Evolutionary conservation across 1,140 invertebrate genomes (phyloP).

Genomic region (Brachystomella parvula): DNA sequence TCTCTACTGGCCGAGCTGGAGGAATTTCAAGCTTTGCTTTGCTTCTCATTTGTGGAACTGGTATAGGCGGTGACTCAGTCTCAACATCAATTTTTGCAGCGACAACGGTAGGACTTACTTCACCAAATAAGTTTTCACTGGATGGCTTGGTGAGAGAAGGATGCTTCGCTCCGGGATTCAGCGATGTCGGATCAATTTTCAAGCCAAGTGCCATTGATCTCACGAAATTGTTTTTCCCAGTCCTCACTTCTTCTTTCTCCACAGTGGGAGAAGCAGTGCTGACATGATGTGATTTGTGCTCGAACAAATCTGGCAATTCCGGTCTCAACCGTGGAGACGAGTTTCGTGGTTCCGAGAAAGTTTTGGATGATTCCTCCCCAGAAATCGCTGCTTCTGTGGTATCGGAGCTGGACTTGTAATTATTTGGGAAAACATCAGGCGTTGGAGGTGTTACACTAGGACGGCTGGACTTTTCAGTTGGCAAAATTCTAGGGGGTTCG

Average conservation of each 20-base stretch:
- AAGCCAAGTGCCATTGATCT: conserved; percentile 38
- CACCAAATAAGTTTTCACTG: neutral
- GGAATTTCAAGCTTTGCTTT: neutral
- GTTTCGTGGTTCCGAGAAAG: neutral
- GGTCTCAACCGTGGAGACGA: neutral
- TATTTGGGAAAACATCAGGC: neutral
- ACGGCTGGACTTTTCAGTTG: neutral
- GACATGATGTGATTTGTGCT: neutral
- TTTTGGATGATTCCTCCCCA: no score
- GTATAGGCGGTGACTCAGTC: neutral
- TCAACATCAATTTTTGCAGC: neutral
- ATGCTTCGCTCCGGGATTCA: conserved; percentile 50
- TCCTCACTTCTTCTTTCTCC: neutral
- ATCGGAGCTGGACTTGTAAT: neutral
- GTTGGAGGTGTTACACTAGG: neutral
- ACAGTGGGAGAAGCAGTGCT: neutral
- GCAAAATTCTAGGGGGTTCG: neutral
- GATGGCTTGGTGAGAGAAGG: neutral
- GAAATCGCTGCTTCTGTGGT: neutral
- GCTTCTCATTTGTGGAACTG: no score
- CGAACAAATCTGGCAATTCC: neutral
- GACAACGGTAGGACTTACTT: neutral
- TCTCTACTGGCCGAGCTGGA: neutral
- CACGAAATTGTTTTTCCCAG: neutral
- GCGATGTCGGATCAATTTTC: conserved; percentile 56